Conservation (phyloP, 2,113 vertebrate genomes). For the Oryzias celebensis region DNA sequence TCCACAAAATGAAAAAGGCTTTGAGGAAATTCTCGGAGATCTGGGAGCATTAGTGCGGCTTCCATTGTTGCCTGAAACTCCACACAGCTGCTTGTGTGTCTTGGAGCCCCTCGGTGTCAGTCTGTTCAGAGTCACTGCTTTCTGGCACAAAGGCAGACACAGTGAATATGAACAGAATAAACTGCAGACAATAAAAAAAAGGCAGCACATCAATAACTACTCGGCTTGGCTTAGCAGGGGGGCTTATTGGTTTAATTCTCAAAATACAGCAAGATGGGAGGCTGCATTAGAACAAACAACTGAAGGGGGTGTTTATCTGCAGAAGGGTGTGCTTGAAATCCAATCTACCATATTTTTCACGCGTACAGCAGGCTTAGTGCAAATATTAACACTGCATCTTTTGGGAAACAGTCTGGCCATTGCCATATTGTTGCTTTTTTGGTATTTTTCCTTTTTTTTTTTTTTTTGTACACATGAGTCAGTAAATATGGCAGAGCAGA, state of each 20-base stretch:
- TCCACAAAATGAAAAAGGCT: slow-evolving; percentile 9
- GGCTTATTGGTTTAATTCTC: slow-evolving; percentile 71
- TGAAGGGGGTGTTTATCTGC: slow-evolving; percentile 41
- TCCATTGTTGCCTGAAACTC: slow-evolving; percentile 42
- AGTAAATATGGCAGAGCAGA: slow-evolving; percentile 59
- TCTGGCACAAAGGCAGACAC: slow-evolving; percentile 56
- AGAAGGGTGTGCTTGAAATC: slow-evolving; percentile 49
- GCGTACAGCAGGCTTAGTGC: slow-evolving; percentile 59
- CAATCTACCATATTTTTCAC: slow-evolving; percentile 60
- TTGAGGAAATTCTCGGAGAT: slow-evolving; percentile 12
- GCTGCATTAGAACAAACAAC: slow-evolving; percentile 60
- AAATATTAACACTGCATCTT: slow-evolving; percentile 70
- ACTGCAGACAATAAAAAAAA: slow-evolving; percentile 59
- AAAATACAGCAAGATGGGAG: slow-evolving; percentile 60
- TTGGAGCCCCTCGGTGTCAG: slow-evolving; percentile 36
- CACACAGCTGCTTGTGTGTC: slow-evolving; percentile 39
- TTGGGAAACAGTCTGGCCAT: slow-evolving; percentile 67
- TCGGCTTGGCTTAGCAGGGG: slow-evolving; percentile 51
- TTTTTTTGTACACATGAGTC: slow-evolving; percentile 43
- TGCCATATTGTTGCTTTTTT: slow-evolving; percentile 55
- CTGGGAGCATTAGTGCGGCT: slow-evolving; percentile 30
- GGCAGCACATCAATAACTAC: slow-evolving; percentile 65
- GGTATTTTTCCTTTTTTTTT: background rate
- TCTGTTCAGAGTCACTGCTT: slow-evolving; percentile 41
- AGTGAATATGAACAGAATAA: slow-evolving; percentile 61